Conservation (phyloP, 2,113 vertebrate genomes). For the Talpa occidentalis region DNA sequence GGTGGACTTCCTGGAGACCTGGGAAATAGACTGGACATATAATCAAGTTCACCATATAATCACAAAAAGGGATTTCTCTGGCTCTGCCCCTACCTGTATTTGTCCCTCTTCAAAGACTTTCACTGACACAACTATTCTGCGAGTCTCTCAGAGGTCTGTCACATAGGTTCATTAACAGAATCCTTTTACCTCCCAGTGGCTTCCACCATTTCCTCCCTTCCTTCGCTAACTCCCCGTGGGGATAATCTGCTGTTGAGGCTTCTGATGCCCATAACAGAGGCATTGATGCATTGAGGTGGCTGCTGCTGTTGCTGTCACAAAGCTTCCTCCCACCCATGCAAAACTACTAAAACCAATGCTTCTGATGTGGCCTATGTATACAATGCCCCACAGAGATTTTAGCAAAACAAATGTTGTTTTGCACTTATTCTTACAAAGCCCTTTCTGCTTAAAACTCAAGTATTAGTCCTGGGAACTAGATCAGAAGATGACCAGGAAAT, state of each 20-base stretch:
- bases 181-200: slow-evolving; percentile 51
- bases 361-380: slow-evolving; percentile 53
- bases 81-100: background rate
- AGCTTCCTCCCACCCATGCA: slow-evolving; percentile 42
- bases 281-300: slow-evolving; percentile 7
- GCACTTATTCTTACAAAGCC: slow-evolving; percentile 4
- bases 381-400: slow-evolving; percentile 44
- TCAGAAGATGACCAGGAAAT: slow-evolving; percentile 38
- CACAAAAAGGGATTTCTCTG: background rate
- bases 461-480: background rate
- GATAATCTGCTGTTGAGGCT: slow-evolving; percentile 57
- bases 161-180: slow-evolving; percentile 57
- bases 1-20: slow-evolving; percentile 4
- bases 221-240: slow-evolving; percentile 1
- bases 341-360: slow-evolving; percentile 48
- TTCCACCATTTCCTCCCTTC: slow-evolving; percentile 10
- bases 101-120: slow-evolving; percentile 34
- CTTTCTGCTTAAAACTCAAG: slow-evolving; percentile 29
- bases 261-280: slow-evolving; percentile 64
- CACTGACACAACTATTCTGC: background rate
- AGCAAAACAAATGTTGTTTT: slow-evolving; percentile 27
- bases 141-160: slow-evolving; percentile 40
- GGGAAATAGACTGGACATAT: slow-evolving; percentile 4
- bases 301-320: slow-evolving; percentile 36
- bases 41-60: slow-evolving; percentile 45